Percentiles rank a stretch among this genome's conserved stretches.
Evolutionary conservation across 2,797 vertebrate genomes (phyloP).

Genomic region (Sebastes matsubarae): DNA sequence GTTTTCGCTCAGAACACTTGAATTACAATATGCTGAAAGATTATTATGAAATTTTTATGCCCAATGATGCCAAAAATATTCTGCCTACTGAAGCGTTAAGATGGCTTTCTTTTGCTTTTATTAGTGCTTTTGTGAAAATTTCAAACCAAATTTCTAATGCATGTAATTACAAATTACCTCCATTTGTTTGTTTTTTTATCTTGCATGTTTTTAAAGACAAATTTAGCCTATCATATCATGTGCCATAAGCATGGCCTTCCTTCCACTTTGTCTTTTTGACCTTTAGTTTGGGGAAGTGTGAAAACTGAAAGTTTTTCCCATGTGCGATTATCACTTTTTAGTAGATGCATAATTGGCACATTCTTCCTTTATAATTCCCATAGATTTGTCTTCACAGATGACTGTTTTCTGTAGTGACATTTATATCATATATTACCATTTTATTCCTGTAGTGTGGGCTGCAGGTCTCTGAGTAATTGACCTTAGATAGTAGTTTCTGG

Average conservation of each 20-base stretch:
- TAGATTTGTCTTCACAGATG: not conserved
- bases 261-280: constrained; percentile 24
- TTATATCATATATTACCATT: not conserved
- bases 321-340: not conserved
- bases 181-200: too few species aligned
- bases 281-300: constrained; percentile 44
- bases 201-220: not conserved
- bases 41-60: too few species aligned
- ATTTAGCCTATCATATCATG: not conserved
- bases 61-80: too few species aligned
- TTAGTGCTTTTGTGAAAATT: not conserved
- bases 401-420: not conserved
- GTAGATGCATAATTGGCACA: not conserved
- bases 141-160: not conserved
- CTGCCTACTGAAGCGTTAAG: too few species aligned
- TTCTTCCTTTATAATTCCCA: not conserved
- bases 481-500: constrained; percentile 19
- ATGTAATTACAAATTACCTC: not conserved
- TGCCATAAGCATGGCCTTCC: not conserved
- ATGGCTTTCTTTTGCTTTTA: not conserved
- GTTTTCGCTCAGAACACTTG: too few species aligned
- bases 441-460: not conserved
- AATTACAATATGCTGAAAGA: too few species aligned
- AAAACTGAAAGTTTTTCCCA: constrained; percentile 28
- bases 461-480: constrained; percentile 11